Conservation (phyloP, 2,113 vertebrate genomes). For the Trogon melanurus region DNA sequence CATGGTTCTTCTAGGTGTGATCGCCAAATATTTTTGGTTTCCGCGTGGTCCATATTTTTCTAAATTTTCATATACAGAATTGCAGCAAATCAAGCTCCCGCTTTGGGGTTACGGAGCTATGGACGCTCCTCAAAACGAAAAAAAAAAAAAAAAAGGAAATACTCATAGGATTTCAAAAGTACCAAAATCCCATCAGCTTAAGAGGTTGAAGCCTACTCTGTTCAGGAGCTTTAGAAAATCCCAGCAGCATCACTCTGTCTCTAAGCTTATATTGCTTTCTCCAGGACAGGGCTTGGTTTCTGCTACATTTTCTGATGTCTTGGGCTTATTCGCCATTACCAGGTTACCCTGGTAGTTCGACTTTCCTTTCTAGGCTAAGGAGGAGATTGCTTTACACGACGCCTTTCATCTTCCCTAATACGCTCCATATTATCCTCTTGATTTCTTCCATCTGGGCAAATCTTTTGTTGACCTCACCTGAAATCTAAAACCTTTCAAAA, state of each 20-base stretch:
- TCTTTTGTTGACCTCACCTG: constrained; percentile 60
- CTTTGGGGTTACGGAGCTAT: not conserved
- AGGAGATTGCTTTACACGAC: constrained; percentile 21
- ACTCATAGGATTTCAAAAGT: not conserved
- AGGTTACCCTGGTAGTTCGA: not conserved
- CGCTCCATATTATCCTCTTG: constrained; percentile 47
- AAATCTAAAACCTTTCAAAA: constrained; percentile 63
- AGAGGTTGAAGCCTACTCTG: not conserved
- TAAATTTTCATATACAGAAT: not conserved
- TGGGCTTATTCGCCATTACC: not conserved
- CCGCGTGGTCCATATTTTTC: not conserved
- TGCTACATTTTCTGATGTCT: not conserved
- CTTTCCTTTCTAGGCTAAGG: constrained; percentile 1
- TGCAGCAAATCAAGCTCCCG: not conserved
- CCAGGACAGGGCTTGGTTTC: not conserved
- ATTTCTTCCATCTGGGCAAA: constrained; percentile 64
- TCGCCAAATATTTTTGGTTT: not conserved
- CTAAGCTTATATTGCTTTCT: not conserved
- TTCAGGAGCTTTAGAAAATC: not conserved
- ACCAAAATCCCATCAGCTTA: not conserved
- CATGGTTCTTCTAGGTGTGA: not conserved
- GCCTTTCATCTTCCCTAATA: constrained; percentile 56
- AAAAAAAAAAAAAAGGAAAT: not conserved
- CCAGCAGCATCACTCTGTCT: not conserved
- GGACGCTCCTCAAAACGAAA: not conserved